These are phyloP conservation scores for Apamea crenata DNA, from an alignment of 2,888 invertebrate species.

Conservation along the genomic window DNA sequence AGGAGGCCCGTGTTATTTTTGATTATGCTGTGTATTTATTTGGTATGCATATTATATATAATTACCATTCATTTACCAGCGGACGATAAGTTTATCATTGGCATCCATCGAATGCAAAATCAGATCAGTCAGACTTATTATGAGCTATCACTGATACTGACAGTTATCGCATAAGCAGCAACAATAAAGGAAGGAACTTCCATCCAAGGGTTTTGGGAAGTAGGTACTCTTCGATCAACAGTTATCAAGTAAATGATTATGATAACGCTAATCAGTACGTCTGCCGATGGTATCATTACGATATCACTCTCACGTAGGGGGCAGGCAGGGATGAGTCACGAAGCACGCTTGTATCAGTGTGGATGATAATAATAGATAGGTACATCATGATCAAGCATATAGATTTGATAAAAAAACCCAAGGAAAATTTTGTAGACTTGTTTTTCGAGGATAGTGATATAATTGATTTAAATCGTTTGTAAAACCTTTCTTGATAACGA, in stretches of 20 bases:
- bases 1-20: no score
- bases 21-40: neutral
- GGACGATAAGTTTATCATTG: constrained; percentile 13
- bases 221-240: neutral
- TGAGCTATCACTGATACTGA: constrained; percentile 1
- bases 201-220: neutral
- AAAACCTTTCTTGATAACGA: constrained; percentile 14
- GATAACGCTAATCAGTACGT: constrained; percentile 38
- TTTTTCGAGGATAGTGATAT: neutral
- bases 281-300: constrained; percentile 12
- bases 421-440: neutral
- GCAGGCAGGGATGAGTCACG: constrained; percentile 21
- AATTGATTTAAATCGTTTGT: constrained; percentile 1
- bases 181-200: neutral
- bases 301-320: constrained; percentile 31
- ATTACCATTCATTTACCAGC: no score
- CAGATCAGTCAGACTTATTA: constrained; percentile 15
- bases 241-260: constrained; percentile 16
- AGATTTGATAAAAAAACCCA: constrained; percentile 4
- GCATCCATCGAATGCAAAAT: neutral
- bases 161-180: neutral
- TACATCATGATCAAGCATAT: neutral
- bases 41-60: neutral
- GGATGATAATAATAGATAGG: neutral
- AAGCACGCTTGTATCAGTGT: constrained; percentile 9